These are phyloP conservation scores for Schizaphis graminum DNA, from an alignment of 2,888 invertebrate genomes.

Conservation along the genomic window DNA sequence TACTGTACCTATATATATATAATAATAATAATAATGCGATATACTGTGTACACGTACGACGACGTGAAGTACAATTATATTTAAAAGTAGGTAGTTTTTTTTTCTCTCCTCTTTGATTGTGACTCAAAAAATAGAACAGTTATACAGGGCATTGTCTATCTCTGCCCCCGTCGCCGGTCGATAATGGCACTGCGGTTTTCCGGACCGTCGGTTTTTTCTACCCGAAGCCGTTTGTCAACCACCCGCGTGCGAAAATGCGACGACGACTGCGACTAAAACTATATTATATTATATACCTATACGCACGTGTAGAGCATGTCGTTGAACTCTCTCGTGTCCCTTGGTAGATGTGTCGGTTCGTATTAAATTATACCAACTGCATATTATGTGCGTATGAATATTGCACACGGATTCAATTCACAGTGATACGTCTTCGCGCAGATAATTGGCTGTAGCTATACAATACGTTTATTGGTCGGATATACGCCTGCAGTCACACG, in stretches of 20 bases:
- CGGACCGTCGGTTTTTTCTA: conserved; percentile 14
- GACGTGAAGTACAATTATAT: background rate
- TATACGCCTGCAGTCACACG: background rate
- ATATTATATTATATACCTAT: background rate
- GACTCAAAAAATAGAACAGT: conserved; percentile 36
- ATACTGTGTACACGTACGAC: background rate
- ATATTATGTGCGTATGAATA: background rate
- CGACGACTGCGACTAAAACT: background rate
- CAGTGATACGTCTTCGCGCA: background rate
- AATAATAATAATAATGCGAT: background rate
- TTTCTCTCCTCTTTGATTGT: background rate
- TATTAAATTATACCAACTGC: background rate
- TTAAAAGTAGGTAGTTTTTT: background rate
- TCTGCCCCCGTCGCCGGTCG: background rate
- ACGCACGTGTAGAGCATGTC: background rate
- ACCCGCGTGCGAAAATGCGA: conserved; percentile 31
- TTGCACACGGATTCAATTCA: background rate
- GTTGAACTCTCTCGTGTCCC: conserved; percentile 30
- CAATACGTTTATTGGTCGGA: background rate
- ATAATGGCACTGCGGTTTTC: conserved; percentile 40
- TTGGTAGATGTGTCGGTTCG: background rate
- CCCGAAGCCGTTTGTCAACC: conserved; percentile 28
- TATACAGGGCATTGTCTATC: conserved; percentile 24
- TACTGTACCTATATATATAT: background rate
- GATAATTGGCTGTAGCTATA: background rate